Conservation (phyloP, 2,113 vertebrate species). For the Neolamprologus kungweensis region DNA sequence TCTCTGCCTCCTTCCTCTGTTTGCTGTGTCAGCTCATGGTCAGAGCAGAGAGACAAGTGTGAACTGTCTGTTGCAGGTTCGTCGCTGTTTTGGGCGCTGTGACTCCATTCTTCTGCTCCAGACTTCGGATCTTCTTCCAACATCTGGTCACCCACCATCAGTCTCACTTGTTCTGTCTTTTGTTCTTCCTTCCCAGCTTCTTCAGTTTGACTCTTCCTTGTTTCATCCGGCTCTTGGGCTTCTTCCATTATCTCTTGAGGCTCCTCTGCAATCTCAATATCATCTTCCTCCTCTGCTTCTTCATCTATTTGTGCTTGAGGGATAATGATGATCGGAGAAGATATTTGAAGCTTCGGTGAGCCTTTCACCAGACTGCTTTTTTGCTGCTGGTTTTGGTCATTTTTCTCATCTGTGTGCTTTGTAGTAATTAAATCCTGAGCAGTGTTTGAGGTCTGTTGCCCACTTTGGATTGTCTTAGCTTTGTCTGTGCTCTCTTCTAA, state of each 20-base stretch:
- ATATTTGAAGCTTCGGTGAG: neutral
- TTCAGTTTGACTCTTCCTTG: neutral
- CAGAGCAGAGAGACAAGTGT: conserved; percentile 34
- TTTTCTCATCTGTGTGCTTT: neutral
- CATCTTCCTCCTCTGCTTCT: conserved; percentile 49
- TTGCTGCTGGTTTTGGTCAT: neutral
- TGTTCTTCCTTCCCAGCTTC: neutral
- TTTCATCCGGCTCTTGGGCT: neutral
- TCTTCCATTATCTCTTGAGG: conserved; percentile 54
- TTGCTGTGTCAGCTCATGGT: neutral
- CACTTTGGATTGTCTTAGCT: neutral
- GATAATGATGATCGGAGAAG: conserved; percentile 59
- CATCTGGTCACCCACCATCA: neutral
- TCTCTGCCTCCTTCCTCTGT: neutral
- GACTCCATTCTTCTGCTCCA: conserved; percentile 42
- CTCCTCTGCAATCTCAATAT: conserved; percentile 54
- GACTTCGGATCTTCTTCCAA: conserved; percentile 21
- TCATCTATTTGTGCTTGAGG: conserved; percentile 60
- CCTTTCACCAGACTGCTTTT: neutral
- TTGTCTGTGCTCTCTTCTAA: neutral
- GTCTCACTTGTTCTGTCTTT: neutral
- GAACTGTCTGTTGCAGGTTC: conserved; percentile 32
- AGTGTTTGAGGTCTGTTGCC: neutral
- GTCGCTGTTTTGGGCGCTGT: conserved; percentile 10
- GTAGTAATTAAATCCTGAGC: neutral